Evolutionary conservation across 2,888 invertebrate species (phyloP).

Genomic region (Eremobia ochroleuca): DNA sequence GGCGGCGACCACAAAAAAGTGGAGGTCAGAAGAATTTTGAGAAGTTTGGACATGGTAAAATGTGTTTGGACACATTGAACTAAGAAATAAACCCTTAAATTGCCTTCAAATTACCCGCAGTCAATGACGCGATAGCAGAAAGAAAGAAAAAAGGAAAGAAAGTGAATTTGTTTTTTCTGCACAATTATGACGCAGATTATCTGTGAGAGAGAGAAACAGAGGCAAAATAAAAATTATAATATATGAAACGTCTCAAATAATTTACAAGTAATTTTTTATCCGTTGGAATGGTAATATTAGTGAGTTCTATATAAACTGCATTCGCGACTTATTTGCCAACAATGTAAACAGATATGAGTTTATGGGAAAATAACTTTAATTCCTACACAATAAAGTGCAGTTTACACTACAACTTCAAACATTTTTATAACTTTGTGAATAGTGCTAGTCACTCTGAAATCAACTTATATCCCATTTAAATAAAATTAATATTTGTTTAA

Average conservation of each 20-base stretch:
- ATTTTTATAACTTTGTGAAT: no score
- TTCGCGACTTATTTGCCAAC: no score
- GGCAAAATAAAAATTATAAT: background rate
- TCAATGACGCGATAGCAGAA: background rate
- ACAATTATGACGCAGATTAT: background rate
- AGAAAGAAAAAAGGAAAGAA: background rate
- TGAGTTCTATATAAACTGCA: background rate
- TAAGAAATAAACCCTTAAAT: background rate
- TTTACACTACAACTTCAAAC: no score
- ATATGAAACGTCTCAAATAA: background rate
- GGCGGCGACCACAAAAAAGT: constrained; percentile 71
- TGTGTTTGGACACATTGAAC: background rate
- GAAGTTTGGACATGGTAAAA: constrained; percentile 43
- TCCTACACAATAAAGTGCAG: no score
- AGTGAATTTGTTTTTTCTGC: no score
- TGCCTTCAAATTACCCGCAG: background rate
- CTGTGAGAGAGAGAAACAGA: background rate
- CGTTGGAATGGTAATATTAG: background rate
- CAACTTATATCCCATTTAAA: no score
- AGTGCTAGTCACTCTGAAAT: no score
- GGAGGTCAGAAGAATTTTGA: constrained; percentile 22
- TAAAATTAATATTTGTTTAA: no score
- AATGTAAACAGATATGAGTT: no score
- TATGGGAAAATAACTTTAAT: no score
- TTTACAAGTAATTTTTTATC: background rate